phyloP scores from a whole-genome alignment of 2,888 invertebrate genomes.

The Cephus sareptanus region DNA sequence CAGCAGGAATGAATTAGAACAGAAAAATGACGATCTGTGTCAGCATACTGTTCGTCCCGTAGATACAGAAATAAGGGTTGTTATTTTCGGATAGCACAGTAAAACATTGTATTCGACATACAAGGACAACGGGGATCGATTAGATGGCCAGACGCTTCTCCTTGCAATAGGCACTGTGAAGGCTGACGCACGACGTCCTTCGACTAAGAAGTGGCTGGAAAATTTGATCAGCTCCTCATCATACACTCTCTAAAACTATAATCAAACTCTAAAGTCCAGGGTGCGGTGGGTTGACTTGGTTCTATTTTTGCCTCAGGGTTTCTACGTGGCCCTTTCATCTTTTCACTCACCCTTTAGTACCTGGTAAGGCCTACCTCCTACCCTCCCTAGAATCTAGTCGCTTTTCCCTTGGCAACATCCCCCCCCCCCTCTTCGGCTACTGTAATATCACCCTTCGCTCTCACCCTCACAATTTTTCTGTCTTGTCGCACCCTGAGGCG shows the following conservation, averaged over 20 bases:
- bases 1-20: neutral
- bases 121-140: neutral
- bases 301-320: slow-evolving; percentile 28
- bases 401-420: slow-evolving; percentile 1
- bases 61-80: too few species aligned
- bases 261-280: slow-evolving; percentile 46
- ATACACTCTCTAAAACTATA: slow-evolving; percentile 41
- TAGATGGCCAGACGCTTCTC: neutral
- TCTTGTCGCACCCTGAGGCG: slow-evolving; percentile 21
- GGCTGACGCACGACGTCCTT: neutral
- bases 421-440: neutral
- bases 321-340: slow-evolving; percentile 43
- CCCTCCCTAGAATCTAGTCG: slow-evolving; percentile 2
- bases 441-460: neutral
- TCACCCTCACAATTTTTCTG: neutral
- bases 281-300: slow-evolving; percentile 14
- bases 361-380: too few species aligned
- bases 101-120: neutral
- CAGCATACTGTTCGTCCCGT: neutral
- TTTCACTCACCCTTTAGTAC: slow-evolving; percentile 10
- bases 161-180: neutral
- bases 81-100: neutral
- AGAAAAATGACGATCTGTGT: neutral
- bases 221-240: slow-evolving; percentile 46
- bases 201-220: slow-evolving; percentile 33